phyloP scores from a whole-genome alignment of 2,797 vertebrate genomes.

The Gephyroberyx darwinii region DNA sequence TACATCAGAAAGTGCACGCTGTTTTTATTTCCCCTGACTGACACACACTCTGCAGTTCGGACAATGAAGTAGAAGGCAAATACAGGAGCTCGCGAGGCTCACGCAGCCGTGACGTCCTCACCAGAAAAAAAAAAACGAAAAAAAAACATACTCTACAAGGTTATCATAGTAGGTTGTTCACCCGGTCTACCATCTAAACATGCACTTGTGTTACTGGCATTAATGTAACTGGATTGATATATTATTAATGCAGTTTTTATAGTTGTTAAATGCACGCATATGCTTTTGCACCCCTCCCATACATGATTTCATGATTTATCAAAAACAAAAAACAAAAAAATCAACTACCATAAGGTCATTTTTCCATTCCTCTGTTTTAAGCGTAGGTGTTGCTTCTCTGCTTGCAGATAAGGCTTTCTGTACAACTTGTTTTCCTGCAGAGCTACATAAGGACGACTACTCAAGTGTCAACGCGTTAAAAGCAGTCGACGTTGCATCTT shows the following conservation, averaged over 20 bases:
- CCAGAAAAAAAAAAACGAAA: conserved; percentile 32
- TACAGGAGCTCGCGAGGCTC: conserved; percentile 53
- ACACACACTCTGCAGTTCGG: conserved; percentile 35
- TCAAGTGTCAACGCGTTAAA: conserved; percentile 76
- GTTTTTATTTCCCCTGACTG: conserved; percentile 10
- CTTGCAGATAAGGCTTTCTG: conserved; percentile 73
- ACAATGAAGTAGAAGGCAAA: conserved; percentile 62
- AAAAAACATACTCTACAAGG: conserved; percentile 24
- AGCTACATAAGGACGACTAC: conserved; percentile 63
- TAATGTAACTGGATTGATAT: conserved; percentile 51
- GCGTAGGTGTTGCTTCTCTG: conserved; percentile 57
- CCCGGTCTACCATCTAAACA: conserved; percentile 63
- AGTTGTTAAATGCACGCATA: conserved; percentile 60
- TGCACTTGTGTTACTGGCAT: conserved; percentile 67
- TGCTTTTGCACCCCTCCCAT: conserved; percentile 43
- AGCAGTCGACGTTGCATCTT: conserved; percentile 82
- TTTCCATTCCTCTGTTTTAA: conserved; percentile 43
- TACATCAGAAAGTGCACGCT: conserved; percentile 35
- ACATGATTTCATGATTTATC: conserved; percentile 50
- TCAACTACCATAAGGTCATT: conserved; percentile 44
- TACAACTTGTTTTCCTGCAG: conserved; percentile 72
- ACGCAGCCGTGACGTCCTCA: conserved; percentile 58
- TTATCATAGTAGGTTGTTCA: conserved; percentile 53
- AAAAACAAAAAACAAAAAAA: conserved; percentile 53
- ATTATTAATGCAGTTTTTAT: conserved; percentile 61